A percentile compares a stretch with the other conserved stretches of the same genome.
Evolutionary conservation across 1,140 invertebrate genomes (phyloP).

Genomic region (Protaetia brevitarsis): DNA sequence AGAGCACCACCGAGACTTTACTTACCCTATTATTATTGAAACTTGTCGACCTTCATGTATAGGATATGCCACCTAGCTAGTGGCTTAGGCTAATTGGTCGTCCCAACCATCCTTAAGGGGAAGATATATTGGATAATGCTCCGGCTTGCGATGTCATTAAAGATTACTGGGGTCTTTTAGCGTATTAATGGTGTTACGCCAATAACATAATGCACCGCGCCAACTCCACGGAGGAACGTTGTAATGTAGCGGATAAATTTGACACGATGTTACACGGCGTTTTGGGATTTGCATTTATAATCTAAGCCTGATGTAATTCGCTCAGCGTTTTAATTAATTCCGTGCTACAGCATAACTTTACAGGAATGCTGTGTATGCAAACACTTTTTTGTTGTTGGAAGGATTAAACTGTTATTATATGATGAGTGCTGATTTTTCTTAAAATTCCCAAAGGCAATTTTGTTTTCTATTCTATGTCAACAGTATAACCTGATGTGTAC

Average conservation of each 20-base stretch:
- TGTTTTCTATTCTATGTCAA: too few species aligned
- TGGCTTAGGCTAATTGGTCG: conserved; percentile 2
- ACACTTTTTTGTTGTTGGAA: too few species aligned
- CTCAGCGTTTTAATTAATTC: neutral
- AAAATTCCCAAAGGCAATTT: too few species aligned
- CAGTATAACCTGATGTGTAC: too few species aligned
- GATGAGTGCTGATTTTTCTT: too few species aligned
- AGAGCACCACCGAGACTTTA: too few species aligned
- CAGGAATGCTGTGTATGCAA: neutral
- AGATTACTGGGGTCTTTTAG: neutral
- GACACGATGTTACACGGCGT: neutral
- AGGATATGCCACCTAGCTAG: too few species aligned
- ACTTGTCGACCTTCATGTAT: too few species aligned
- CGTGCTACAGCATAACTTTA: neutral
- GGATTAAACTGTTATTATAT: too few species aligned
- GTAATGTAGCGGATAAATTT: neutral
- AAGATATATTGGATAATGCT: conserved; percentile 1
- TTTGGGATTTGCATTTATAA: neutral
- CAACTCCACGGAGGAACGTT: neutral
- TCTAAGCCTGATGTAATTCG: neutral
- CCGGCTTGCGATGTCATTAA: neutral
- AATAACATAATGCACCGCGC: neutral
- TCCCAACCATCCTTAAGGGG: neutral
- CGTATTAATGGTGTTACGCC: neutral
- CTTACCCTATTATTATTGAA: too few species aligned